Base-by-base conservation (phyloP, 2,113 vertebrate genomes). In the Lota lota region DNA sequence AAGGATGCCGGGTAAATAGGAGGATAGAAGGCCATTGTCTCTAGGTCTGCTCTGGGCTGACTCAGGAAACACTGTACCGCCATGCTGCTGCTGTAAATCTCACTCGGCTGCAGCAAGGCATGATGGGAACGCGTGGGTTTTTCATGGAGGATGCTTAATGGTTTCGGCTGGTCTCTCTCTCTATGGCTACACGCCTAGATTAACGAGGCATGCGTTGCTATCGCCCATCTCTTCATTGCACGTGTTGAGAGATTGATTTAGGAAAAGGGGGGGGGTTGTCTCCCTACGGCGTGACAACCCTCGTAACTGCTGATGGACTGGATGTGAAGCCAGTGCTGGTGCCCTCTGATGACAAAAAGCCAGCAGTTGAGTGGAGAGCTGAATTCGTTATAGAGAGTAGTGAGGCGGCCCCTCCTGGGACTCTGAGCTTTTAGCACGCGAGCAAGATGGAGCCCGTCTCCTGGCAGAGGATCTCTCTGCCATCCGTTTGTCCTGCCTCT, bases 371-470 rank as follows among this genome's bases (percentile, higher is more conserved):
- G 58, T 68, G 61, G 22, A 76, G 73, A 67, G 74, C 62, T 74
- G 67, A 83, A 91, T 90, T 81, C 24, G 78, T 83, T 89, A 90
- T 79, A 72, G 66, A 86, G 75, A 84, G 85, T 80, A 85, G 89
- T 89, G 40, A 89, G 73, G 71, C 53, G 28, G 59, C 70, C 69
- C 64, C 61, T 60, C 54, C 53, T 40, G 63, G 28, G 70, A 69
- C 62, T 18, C 33, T 16, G 68, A 53, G 69, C 73, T 80, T 66
- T 84, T 84, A 76, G 77, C 68, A 63, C 67, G 71, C 56, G n/a
- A 53, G 63, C 70, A 62, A 79, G 70, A 82, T 87, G 70, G 75
- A 86, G 22, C 68, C 40, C 8, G 0, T 58, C 53, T 50, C 63
- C 53, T 56, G 53, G 40, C 40, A 8, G 10, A 47, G 53, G 53